A percentile compares a stretch with the other conserved stretches of the same genome.
Evolutionary conservation across 2,888 invertebrate genomes (phyloP).

Genomic region (Sinodicranocentrus sp.): DNA sequence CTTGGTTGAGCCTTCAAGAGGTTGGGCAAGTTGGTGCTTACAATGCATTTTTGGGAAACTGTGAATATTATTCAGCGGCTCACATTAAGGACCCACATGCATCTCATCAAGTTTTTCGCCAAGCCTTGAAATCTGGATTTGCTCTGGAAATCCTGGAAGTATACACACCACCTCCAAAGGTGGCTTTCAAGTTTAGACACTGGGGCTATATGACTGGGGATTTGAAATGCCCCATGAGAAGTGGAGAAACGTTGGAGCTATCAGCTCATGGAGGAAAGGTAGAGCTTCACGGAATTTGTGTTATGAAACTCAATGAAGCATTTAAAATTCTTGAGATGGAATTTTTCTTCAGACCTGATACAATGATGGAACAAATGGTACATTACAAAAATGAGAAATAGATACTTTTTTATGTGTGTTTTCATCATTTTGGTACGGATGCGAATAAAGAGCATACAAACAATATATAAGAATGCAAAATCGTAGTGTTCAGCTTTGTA

Average conservation of each 20-base stretch:
- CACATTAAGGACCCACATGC: slow-evolving; percentile 72
- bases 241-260: slow-evolving; percentile 40
- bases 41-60: slow-evolving; percentile 77
- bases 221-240: slow-evolving; percentile 70
- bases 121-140: slow-evolving; percentile 66
- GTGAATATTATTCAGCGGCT: slow-evolving; percentile 75
- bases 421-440: no score
- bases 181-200: slow-evolving; percentile 77
- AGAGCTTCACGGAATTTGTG: slow-evolving; percentile 62
- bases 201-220: slow-evolving; percentile 77
- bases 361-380: slow-evolving; percentile 65
- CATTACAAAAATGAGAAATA: neutral
- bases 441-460: no score
- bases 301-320: slow-evolving; percentile 45
- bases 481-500: no score
- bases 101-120: slow-evolving; percentile 76
- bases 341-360: slow-evolving; percentile 65
- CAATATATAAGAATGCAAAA: no score
- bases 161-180: slow-evolving; percentile 76
- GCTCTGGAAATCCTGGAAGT: slow-evolving; percentile 72
- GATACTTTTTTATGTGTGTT: no score
- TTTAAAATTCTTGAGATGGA: slow-evolving; percentile 53
- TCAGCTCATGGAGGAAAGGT: slow-evolving; percentile 41
- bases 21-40: slow-evolving; percentile 76
- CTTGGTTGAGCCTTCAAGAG: slow-evolving; percentile 19